Evolutionary conservation across 2,797 vertebrate species (phyloP).

Genomic region (Channallabes apus): DNA sequence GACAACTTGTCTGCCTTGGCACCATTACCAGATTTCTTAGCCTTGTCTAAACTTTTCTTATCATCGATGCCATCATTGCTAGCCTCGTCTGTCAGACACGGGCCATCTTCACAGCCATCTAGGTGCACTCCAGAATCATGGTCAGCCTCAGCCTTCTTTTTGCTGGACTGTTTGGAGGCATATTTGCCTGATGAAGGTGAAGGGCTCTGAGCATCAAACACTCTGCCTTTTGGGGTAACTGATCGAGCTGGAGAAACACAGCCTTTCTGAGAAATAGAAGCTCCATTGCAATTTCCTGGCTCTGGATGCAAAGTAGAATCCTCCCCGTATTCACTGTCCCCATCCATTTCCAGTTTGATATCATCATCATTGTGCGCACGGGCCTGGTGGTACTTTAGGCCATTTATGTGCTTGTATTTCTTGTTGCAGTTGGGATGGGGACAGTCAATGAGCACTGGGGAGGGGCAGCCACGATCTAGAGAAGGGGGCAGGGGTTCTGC

Average conservation of each 20-base stretch:
- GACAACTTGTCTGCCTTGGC: constrained; percentile 87
- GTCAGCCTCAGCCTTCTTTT: constrained; percentile 92
- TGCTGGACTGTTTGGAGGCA: constrained; percentile 85
- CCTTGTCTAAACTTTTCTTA: constrained; percentile 82
- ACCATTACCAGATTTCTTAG: constrained; percentile 82
- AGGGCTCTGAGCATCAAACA: constrained; percentile 90
- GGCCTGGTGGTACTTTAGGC: constrained; percentile 98
- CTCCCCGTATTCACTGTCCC: constrained; percentile 94
- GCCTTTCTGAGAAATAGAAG: constrained; percentile 87
- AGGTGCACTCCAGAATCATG: constrained; percentile 83
- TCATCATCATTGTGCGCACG: constrained; percentile 96
- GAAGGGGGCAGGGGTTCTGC: constrained; percentile 78
- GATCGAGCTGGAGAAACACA: constrained; percentile 92
- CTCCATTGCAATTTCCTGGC: constrained; percentile 88
- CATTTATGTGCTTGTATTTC: constrained; percentile 99
- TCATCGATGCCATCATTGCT: constrained; percentile 96
- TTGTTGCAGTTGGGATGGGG: constrained; percentile 99
- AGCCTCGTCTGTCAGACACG: constrained; percentile 87
- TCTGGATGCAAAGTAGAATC: constrained; percentile 88
- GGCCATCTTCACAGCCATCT: constrained; percentile 92
- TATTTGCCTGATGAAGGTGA: constrained; percentile 92
- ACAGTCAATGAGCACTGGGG: constrained; percentile 96
- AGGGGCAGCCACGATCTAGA: constrained; percentile 90
- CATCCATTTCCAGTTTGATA: constrained; percentile 90
- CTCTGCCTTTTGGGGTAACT: constrained; percentile 90